Conservation (phyloP, 2,888 invertebrate genomes). For the Pseudococcus longispinus region DNA sequence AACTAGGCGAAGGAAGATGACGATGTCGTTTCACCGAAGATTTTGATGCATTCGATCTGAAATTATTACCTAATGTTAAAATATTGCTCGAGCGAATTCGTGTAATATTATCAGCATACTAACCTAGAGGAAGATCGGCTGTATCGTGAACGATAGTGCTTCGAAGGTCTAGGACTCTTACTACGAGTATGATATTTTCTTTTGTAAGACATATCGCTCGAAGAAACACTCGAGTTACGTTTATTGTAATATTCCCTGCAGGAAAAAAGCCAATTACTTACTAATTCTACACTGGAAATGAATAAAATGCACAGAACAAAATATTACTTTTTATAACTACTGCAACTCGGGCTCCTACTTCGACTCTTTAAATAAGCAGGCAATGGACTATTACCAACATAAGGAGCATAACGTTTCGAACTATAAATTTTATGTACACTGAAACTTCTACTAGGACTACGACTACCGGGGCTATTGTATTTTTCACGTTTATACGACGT, state of each 20-base stretch:
- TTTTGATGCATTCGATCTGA: slow-evolving; percentile 7
- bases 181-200: not conserved
- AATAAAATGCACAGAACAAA: not conserved
- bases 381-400: not conserved
- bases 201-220: slow-evolving; percentile 32
- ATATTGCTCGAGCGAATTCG: not conserved
- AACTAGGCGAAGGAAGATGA: slow-evolving; percentile 31
- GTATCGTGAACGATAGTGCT: not conserved
- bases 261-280: not conserved
- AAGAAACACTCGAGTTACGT: slow-evolving; percentile 25
- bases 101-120: not conserved
- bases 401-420: not conserved
- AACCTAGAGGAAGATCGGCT: slow-evolving; percentile 29
- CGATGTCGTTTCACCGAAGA: slow-evolving; percentile 7
- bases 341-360: slow-evolving; percentile 41
- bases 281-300: not conserved
- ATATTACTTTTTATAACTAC: slow-evolving; percentile 31
- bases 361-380: not conserved
- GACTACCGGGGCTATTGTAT: not conserved
- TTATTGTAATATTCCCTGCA: not conserved
- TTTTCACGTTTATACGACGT: slow-evolving; percentile 25
- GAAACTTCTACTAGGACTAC: slow-evolving; percentile 48
- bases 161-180: slow-evolving; percentile 14
- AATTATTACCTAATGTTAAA: not conserved
- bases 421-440: slow-evolving; percentile 17